Conservation (phyloP, 2,113 vertebrate species). For the Helogale parvula region DNA sequence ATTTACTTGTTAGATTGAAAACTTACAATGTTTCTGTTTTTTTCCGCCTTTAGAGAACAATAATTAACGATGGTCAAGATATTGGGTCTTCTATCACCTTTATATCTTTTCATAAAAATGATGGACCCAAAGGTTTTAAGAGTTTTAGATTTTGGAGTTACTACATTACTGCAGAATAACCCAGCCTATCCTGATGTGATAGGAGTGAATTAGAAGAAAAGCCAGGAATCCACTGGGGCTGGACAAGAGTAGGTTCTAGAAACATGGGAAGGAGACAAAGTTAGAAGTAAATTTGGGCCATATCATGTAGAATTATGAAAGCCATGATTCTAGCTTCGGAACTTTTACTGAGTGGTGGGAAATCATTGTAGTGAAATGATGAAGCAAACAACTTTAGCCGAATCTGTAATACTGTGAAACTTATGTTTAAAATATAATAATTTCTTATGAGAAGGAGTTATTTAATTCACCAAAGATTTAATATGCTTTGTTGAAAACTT, state of each 20-base stretch:
- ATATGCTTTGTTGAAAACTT: slow-evolving; percentile 5
- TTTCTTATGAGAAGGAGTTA: neutral
- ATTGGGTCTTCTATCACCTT: neutral
- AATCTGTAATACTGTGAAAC: neutral
- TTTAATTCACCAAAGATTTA: neutral
- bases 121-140: neutral
- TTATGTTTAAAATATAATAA: neutral
- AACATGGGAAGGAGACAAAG: neutral
- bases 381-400: neutral
- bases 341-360: neutral
- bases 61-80: neutral
- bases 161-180: neutral
- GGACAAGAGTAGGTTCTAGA: neutral
- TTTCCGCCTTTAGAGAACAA: neutral
- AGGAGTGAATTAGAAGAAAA: neutral
- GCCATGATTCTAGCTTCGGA: neutral
- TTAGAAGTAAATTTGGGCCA: neutral
- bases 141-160: neutral
- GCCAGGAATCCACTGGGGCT: neutral
- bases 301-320: neutral
- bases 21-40: neutral
- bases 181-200: neutral
- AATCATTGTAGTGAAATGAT: neutral
- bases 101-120: neutral
- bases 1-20: neutral